Percentiles rank a stretch among this genome's conserved stretches.
Conservation (phyloP, 1,140 invertebrate genomes). For the Medauroidea extradentata region DNA sequence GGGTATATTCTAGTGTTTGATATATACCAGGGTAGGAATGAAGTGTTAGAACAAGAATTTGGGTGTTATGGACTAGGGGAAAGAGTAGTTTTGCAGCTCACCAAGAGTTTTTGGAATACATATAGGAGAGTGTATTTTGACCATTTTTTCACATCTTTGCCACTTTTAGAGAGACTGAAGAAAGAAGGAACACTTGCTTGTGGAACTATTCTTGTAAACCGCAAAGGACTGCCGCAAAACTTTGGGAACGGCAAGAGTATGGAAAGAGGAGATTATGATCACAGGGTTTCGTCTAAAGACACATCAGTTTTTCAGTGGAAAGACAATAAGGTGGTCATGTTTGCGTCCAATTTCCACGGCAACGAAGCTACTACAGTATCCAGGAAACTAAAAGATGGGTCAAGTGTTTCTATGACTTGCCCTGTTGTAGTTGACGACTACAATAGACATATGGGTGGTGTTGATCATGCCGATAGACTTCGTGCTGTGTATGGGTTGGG, state of each 20-base stretch:
- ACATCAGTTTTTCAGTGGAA: constrained; percentile 16
- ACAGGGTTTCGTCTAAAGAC: constrained; percentile 3
- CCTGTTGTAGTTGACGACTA: not conserved
- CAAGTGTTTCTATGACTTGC: not conserved
- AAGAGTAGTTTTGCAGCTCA: constrained; percentile 10
- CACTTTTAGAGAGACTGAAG: constrained; percentile 14
- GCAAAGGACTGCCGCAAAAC: constrained; percentile 8
- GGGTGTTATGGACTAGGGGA: constrained; percentile 3
- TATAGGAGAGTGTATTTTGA: constrained; percentile 7
- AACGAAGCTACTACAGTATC: not conserved
- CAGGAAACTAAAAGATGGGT: not conserved
- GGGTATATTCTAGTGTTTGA: constrained; percentile 19
- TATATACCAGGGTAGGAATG: constrained; percentile 21
- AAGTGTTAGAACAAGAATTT: constrained; percentile 8
- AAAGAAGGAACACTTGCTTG: constrained; percentile 6
- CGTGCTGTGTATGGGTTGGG: constrained; percentile 10
- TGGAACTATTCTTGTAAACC: constrained; percentile 6
- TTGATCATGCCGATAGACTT: constrained; percentile 1
- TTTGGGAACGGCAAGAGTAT: not conserved
- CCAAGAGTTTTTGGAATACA: constrained; percentile 13
- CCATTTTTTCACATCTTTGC: constrained; percentile 13
- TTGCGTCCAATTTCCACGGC: constrained; percentile 16
- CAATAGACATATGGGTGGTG: not conserved
- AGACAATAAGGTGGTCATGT: constrained; percentile 12
- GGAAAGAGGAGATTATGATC: constrained; percentile 11